Conservation (phyloP, 2,888 invertebrate species). For the Xanthorhoe spadicearia region DNA sequence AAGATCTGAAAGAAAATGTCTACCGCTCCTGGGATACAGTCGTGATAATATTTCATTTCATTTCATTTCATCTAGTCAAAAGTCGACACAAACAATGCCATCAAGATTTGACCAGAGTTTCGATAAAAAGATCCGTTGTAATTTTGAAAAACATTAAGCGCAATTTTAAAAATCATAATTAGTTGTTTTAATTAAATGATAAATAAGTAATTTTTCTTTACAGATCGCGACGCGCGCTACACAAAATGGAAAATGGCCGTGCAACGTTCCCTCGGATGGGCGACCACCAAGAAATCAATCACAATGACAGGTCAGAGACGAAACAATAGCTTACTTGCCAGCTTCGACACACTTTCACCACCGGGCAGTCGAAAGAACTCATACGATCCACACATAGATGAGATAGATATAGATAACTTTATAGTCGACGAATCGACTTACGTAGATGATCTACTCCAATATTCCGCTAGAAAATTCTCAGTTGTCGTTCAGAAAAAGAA, state of each 20-base stretch:
- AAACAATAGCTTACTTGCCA: conserved; percentile 63
- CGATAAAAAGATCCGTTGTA: no score
- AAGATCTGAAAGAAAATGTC: no score
- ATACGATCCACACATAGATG: conserved; percentile 47
- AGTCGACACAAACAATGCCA: no score
- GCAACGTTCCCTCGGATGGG: conserved; percentile 95
- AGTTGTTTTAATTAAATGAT: no score
- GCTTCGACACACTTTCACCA: conserved; percentile 53
- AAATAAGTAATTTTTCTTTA: conserved; percentile 39
- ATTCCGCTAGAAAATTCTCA: conserved; percentile 74
- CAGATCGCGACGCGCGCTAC: conserved; percentile 93
- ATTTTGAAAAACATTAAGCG: no score
- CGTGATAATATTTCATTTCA: no score
- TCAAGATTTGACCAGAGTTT: no score
- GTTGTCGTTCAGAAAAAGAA: conserved; percentile 60
- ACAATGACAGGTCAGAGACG: conserved; percentile 90
- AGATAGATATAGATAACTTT: conserved; percentile 32
- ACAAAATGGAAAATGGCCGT: conserved; percentile 98
- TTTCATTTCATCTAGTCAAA: no score
- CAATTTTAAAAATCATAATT: no score
- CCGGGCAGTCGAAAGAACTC: conserved; percentile 58
- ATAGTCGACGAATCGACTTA: conserved; percentile 55
- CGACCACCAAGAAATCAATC: conserved; percentile 88
- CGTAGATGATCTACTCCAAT: conserved; percentile 67
- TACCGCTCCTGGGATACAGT: no score